phyloP scores from a whole-genome alignment of 2,113 vertebrate genomes.

The Beaufortia kweichowensis region DNA sequence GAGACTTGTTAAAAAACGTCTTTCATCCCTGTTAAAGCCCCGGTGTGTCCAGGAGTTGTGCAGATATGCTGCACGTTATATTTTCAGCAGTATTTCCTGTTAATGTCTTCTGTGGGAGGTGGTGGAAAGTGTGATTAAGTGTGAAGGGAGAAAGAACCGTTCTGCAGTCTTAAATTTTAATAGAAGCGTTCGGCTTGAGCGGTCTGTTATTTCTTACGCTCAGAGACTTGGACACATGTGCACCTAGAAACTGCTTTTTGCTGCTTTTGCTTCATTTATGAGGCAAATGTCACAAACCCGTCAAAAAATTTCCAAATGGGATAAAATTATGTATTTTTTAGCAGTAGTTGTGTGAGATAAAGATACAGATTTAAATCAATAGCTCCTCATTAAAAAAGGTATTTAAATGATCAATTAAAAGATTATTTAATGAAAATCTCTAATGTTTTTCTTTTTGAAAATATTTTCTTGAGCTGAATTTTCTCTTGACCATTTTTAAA shows the following conservation, averaged over 20 bases:
- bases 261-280: neutral
- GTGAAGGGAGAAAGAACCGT: conserved; percentile 6
- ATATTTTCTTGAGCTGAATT: too few species aligned
- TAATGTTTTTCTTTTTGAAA: too few species aligned
- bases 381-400: too few species aligned
- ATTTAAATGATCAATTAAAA: too few species aligned
- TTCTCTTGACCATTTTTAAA: too few species aligned
- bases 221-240: neutral
- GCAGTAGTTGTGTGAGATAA: too few species aligned
- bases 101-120: conserved; percentile 31
- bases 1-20: conserved; percentile 17
- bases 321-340: too few species aligned
- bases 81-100: conserved; percentile 7
- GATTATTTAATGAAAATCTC: too few species aligned
- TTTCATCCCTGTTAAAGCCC: neutral
- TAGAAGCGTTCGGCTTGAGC: neutral
- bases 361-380: too few species aligned
- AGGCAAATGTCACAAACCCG: neutral
- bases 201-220: conserved; percentile 6
- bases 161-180: conserved; percentile 17
- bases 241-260: neutral
- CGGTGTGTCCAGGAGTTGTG: neutral
- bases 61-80: conserved; percentile 1
- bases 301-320: too few species aligned
- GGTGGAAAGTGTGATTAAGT: conserved; percentile 16